These are phyloP conservation scores for Lasioglossum figueresi DNA, from an alignment of 2,888 invertebrate genomes.

Conservation along the genomic window DNA sequence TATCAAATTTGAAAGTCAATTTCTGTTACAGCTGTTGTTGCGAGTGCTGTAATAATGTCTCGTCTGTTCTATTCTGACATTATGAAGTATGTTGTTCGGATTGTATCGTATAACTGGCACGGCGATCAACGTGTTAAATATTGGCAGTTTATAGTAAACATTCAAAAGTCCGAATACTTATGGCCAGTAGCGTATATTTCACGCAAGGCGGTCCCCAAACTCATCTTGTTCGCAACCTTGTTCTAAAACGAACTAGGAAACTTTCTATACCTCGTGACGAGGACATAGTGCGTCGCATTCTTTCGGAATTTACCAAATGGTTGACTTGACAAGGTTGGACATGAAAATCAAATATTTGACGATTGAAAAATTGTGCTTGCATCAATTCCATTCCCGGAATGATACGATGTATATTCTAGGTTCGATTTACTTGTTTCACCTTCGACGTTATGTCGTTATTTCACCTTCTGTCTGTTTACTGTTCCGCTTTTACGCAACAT, in stretches of 20 bases:
- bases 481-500: neutral
- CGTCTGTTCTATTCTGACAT: too few relatives aligned
- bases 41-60: too few relatives aligned
- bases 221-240: neutral
- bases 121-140: neutral
- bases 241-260: neutral
- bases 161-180: neutral
- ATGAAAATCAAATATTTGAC: too few relatives aligned
- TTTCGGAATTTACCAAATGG: neutral
- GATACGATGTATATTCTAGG: neutral
- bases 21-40: too few relatives aligned
- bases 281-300: neutral
- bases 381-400: neutral
- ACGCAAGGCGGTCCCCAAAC: neutral
- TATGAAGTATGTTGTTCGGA: too few relatives aligned
- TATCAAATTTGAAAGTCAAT: too few relatives aligned
- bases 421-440: neutral
- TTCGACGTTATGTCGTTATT: too few relatives aligned
- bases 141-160: neutral
- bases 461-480: constrained; percentile 7
- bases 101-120: too few relatives aligned
- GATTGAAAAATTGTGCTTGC: neutral
- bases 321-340: too few relatives aligned
- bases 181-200: neutral
- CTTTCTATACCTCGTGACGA: neutral